A percentile compares a stretch with the other conserved stretches of the same genome.
These are phyloP conservation scores for Limenitis camilla DNA, from an alignment of 2,888 invertebrate species.

Conservation along the genomic window DNA sequence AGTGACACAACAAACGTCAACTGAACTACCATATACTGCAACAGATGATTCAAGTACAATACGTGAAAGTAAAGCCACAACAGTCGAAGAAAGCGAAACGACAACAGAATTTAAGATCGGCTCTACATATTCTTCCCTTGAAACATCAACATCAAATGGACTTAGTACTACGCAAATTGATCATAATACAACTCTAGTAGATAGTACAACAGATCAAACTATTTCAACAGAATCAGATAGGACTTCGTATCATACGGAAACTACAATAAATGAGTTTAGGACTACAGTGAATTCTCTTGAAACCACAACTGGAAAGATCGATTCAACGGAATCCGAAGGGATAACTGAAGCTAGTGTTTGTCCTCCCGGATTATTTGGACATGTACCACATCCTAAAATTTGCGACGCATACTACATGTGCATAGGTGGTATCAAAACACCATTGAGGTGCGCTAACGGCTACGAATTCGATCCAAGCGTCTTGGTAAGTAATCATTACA, in stretches of 20 bases:
- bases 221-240: slow-evolving; percentile 7
- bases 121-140: background rate
- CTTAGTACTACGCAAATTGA: too few relatives aligned
- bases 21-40: too few relatives aligned
- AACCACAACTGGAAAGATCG: background rate
- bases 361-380: slow-evolving; percentile 32
- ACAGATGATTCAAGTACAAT: background rate
- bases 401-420: slow-evolving; percentile 42
- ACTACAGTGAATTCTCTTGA: background rate
- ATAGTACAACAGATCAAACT: slow-evolving; percentile 3
- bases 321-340: background rate
- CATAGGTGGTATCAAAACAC: slow-evolving; percentile 31
- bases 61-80: background rate
- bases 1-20: background rate
- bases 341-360: slow-evolving; percentile 24
- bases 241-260: background rate
- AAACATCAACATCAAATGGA: background rate
- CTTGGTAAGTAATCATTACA: background rate
- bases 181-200: background rate
- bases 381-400: slow-evolving; percentile 35
- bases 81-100: background rate
- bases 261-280: background rate
- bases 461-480: slow-evolving; percentile 33
- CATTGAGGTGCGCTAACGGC: slow-evolving; percentile 31
- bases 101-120: background rate